phyloP scores from a whole-genome alignment of 2,797 vertebrate species.

The Tympanoctomys barrerae region DNA sequence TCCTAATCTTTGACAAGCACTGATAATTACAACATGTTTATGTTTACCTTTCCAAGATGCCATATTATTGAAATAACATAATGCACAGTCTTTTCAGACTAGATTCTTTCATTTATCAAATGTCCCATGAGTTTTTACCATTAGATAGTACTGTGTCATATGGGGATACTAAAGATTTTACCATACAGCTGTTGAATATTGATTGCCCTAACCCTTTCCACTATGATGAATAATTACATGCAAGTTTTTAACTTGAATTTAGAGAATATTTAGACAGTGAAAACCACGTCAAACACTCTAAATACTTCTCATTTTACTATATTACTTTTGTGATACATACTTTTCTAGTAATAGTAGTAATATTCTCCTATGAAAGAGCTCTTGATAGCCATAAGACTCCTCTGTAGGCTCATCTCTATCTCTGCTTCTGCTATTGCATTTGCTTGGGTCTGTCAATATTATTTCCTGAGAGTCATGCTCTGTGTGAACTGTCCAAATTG shows the following conservation, averaged over 20 bases:
- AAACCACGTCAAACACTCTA: neutral
- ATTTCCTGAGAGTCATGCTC: neutral
- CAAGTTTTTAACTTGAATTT: neutral
- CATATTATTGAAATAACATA: neutral
- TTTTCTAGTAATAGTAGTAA: neutral
- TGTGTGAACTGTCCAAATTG: neutral
- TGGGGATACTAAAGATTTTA: neutral
- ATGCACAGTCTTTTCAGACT: neutral
- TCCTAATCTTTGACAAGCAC: rapidly evolving
- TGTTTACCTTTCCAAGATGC: neutral
- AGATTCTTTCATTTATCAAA: neutral
- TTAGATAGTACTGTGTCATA: neutral
- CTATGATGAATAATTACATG: neutral
- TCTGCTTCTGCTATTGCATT: neutral
- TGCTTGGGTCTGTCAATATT: neutral
- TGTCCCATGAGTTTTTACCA: neutral
- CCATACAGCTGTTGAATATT: neutral
- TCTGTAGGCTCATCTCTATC: neutral
- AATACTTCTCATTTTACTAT: neutral
- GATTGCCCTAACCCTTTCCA: neutral
- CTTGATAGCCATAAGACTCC: neutral
- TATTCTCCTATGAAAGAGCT: neutral
- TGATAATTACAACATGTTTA: neutral
- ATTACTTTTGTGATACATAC: neutral
- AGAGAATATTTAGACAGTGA: neutral